A percentile compares a stretch with the other conserved stretches of the same genome.
Conservation (phyloP, 2,113 vertebrate species). For the Oryzias celebensis region DNA sequence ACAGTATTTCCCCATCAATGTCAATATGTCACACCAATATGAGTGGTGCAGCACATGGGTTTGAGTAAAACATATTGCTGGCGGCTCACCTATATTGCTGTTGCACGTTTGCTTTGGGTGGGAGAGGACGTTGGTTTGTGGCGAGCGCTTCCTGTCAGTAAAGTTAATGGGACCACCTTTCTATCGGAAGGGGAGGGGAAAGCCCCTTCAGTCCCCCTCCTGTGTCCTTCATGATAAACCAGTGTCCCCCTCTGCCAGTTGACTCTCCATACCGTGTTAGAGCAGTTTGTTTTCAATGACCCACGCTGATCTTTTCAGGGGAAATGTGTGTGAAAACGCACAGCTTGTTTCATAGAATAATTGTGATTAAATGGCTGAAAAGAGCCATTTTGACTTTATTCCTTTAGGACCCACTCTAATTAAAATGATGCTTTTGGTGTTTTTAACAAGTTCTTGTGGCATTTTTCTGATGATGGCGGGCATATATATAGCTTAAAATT, state of each 20-base stretch:
- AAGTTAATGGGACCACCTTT: constrained; percentile 59
- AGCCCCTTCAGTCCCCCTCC: constrained; percentile 15
- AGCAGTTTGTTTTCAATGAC: background rate
- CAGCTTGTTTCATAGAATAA: no score
- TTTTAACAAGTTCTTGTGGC: no score
- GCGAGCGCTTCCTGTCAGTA: constrained; percentile 66
- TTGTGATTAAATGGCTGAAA: no score
- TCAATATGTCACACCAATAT: background rate
- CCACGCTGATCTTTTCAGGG: no score
- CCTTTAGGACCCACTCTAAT: no score
- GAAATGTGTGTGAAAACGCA: no score
- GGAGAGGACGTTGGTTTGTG: constrained; percentile 59
- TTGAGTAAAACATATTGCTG: constrained; percentile 1
- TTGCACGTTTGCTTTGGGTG: constrained; percentile 35
- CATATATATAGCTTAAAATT: no score
- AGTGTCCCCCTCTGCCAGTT: constrained; percentile 2
- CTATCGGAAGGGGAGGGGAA: constrained; percentile 47
- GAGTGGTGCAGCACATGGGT: background rate
- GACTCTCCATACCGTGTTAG: background rate
- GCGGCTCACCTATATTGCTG: constrained; percentile 23
- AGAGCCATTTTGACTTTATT: no score
- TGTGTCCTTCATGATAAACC: constrained; percentile 36
- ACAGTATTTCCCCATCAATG: constrained; percentile 29
- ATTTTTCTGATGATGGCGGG: no score
- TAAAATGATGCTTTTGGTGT: no score